Percentiles rank a stretch among this genome's conserved stretches.
These are phyloP conservation scores for Urocolius indicus DNA, from an alignment of 2,113 vertebrate genomes.

Conservation along the genomic window DNA sequence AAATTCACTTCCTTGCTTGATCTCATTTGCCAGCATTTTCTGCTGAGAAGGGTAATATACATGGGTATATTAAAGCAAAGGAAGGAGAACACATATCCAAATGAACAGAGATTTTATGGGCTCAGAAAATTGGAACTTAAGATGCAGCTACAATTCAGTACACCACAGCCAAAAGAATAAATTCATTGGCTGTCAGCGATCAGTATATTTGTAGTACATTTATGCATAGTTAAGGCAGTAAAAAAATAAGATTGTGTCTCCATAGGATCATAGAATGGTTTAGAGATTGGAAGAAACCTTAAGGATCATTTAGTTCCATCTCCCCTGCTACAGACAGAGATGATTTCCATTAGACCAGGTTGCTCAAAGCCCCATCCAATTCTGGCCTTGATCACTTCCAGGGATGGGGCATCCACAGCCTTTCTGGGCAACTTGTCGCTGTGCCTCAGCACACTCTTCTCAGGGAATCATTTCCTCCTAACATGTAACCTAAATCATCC, in stretches of 20 bases:
- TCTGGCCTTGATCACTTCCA: too few species aligned
- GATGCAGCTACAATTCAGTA: neutral
- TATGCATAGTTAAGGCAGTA: neutral
- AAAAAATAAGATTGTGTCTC: neutral
- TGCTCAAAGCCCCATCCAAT: too few species aligned
- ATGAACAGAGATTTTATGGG: neutral
- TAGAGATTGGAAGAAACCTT: too few species aligned
- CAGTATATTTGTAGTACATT: neutral
- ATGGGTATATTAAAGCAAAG: neutral
- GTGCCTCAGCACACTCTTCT: too few species aligned
- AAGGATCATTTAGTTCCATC: too few species aligned
- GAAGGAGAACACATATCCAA: neutral
- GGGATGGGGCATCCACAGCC: too few species aligned
- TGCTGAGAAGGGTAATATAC: neutral
- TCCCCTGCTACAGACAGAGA: too few species aligned
- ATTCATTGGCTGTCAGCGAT: neutral
- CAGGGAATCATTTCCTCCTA: too few species aligned
- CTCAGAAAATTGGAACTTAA: neutral
- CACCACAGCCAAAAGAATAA: neutral
- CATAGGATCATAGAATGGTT: too few species aligned
- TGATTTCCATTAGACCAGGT: too few species aligned
- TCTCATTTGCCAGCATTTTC: neutral
- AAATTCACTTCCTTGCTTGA: neutral
- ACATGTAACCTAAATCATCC: too few species aligned
- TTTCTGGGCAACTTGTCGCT: too few species aligned